Evolutionary conservation across 2,888 invertebrate species (phyloP).

Genomic region (Hoplodrina ambigua): DNA sequence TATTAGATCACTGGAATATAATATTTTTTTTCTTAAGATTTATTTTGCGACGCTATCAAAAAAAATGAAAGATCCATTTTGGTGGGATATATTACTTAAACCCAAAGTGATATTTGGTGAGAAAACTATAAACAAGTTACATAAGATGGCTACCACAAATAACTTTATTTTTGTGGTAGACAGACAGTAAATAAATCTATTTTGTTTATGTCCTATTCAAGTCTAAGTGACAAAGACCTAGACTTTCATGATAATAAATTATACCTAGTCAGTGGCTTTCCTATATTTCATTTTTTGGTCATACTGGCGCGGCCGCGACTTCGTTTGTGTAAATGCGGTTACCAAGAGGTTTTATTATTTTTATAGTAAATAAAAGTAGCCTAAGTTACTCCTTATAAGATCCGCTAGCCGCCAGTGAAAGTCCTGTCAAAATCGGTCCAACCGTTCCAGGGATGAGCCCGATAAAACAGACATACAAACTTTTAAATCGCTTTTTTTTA

Average conservation of each 20-base stretch:
- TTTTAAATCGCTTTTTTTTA: too few relatives aligned
- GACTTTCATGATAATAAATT: slow-evolving; percentile 25
- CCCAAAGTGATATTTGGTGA: slow-evolving; percentile 11
- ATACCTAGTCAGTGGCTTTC: slow-evolving; percentile 1
- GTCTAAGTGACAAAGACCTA: slow-evolving; percentile 6
- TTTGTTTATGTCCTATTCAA: slow-evolving; percentile 14
- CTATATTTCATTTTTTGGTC: slow-evolving; percentile 1
- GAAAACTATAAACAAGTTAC: slow-evolving; percentile 14
- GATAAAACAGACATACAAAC: too few relatives aligned
- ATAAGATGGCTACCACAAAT: slow-evolving; percentile 10
- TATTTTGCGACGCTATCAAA: slow-evolving; percentile 1
- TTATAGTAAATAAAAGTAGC: too few relatives aligned
- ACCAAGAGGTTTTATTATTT: too few relatives aligned
- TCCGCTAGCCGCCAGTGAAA: too few relatives aligned
- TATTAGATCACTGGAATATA: background rate
- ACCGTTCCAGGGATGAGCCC: too few relatives aligned
- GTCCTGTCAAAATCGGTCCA: too few relatives aligned
- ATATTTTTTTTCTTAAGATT: background rate
- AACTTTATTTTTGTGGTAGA: slow-evolving; percentile 20
- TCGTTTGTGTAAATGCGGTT: too few relatives aligned
- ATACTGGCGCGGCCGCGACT: background rate
- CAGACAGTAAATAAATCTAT: slow-evolving; percentile 22
- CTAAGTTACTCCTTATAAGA: too few relatives aligned
- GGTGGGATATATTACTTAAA: slow-evolving; percentile 1
- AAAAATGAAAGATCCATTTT: background rate